A percentile compares a stretch with the other conserved stretches of the same genome.
These are phyloP conservation scores for Rhynchophorus ferrugineus DNA, from an alignment of 1,140 invertebrate species.

Conservation along the genomic window DNA sequence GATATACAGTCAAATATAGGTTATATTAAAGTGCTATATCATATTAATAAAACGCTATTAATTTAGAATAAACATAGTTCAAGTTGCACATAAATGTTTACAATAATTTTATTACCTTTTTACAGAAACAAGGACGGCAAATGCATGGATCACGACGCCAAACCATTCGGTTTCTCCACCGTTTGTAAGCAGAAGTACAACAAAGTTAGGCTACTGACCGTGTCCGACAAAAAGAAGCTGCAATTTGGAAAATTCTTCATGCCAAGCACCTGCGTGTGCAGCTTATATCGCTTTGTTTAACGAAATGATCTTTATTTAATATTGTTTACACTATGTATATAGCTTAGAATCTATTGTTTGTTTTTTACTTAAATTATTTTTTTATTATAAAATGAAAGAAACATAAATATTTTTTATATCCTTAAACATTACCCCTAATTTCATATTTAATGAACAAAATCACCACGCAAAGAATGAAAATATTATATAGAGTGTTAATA, in stretches of 20 bases:
- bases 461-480: too few relatives aligned
- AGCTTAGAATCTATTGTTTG: too few relatives aligned
- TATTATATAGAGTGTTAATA: too few relatives aligned
- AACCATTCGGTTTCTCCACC: slow-evolving; percentile 18
- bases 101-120: too few relatives aligned
- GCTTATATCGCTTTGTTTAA: not conserved
- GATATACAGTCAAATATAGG: too few relatives aligned
- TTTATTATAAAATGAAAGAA: not conserved
- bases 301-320: too few relatives aligned
- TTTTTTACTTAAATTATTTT: not conserved
- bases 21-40: too few relatives aligned
- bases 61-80: too few relatives aligned
- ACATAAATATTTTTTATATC: not conserved
- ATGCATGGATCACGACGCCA: slow-evolving; percentile 16
- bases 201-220: slow-evolving; percentile 23
- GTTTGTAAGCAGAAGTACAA: slow-evolving; percentile 29
- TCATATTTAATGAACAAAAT: not conserved
- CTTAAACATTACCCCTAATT: not conserved
- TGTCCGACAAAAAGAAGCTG: slow-evolving; percentile 18
- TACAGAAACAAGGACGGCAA: slow-evolving; percentile 11
- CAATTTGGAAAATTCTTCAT: slow-evolving; percentile 29
- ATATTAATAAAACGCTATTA: too few relatives aligned
- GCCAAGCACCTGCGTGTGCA: slow-evolving; percentile 29
- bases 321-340: not conserved
- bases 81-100: too few relatives aligned